Base-by-base conservation (phyloP, 2,888 invertebrate species). In the Vesta saturnalis region DNA sequence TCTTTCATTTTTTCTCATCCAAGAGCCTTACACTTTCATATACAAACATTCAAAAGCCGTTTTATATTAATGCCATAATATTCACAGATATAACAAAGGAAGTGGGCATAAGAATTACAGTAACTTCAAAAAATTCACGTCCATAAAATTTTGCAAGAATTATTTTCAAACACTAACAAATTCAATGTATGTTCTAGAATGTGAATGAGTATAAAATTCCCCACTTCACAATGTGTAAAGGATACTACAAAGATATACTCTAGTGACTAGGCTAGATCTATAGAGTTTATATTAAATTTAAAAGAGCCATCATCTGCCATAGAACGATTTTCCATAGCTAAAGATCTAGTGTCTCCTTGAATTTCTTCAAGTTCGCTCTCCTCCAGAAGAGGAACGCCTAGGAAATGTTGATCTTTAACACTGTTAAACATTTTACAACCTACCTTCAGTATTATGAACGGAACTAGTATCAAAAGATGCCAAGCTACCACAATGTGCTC, bases 361-460 rank as follows among this genome's bases (percentile, higher is more conserved):
- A 79, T 77, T 65, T 84, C 84, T 73, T 85, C 84, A 19, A 82
- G 73, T 75, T 85, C 85, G 71, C 79, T 84, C 68, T 84, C 85
- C 73, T 85, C 85, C 59, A 85, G 74, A 58, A 85, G 75, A 16
- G 85, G 85, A 63, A 84, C 83, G 73, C 83, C 84, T 84, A 73
- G 10, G 15, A 35, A 14, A 58, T 15, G 12, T 55, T 14, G 6
- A 47, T 6, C 5, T 52, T 5, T 52, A 19, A 52, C 6, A 54
- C 16, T 3, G 21, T n/a, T n/a, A n/a, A n/a, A n/a, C n/a, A n/a
- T n/a, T n/a, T n/a, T 16, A 52, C 47, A 30, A 65, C 72, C 77
- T 81, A 90, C 90, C 90, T 87, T 89, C 85, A 56, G 82, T 85
- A 71, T 85, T 85, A 70, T 81, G 81, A 61, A 84, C 82, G 10